phyloP scores from a whole-genome alignment of 2,113 vertebrate species.

The Xiphorhynchus elegans region DNA sequence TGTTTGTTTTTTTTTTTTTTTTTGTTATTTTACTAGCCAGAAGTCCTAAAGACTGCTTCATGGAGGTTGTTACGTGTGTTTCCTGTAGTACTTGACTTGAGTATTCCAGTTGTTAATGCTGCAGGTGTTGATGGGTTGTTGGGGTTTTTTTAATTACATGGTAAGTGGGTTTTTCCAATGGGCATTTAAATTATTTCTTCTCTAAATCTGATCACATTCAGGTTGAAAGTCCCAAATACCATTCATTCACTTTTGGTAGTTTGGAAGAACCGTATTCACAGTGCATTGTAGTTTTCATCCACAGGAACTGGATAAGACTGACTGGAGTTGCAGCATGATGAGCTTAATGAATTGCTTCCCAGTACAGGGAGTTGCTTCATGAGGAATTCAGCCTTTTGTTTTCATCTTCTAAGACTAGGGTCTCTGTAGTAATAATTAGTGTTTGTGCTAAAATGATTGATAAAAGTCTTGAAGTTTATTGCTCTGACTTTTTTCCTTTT shows the following conservation, averaged over 20 bases:
- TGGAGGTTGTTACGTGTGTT: not conserved
- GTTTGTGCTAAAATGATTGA: not conserved
- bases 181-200: not conserved
- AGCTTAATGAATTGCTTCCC: not conserved
- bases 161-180: fast-evolving
- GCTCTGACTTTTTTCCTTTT: not conserved
- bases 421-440: not conserved
- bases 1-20: not conserved
- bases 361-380: not conserved
- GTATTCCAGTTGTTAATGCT: not conserved
- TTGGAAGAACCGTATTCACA: not conserved
- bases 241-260: not conserved
- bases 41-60: not conserved
- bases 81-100: not conserved
- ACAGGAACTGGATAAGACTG: fast-evolving
- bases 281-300: not conserved
- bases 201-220: fast-evolving
- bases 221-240: not conserved
- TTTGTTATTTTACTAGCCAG: not conserved
- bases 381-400: not conserved
- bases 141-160: not conserved
- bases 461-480: not conserved
- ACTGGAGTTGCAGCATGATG: not conserved
- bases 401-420: not conserved
- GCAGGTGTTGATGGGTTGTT: not conserved